Evolutionary conservation across 2,888 invertebrate genomes (phyloP), one percentile per base, ranked within the genome.

Genomic region (Nomada ruficornis): DNA sequence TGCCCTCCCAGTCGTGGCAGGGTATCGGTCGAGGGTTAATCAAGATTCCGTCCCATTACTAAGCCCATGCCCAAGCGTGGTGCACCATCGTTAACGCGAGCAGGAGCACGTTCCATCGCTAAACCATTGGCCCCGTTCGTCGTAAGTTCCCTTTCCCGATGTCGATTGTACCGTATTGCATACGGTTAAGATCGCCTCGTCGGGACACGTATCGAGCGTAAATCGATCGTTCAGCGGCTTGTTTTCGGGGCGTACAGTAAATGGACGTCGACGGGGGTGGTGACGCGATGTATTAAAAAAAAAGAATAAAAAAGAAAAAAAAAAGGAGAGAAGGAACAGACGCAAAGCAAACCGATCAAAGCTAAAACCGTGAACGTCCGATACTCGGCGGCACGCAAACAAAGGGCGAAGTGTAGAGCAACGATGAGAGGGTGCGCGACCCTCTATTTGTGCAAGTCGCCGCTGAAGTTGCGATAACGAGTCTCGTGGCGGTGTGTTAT

Each of bases 381-480:
- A 44, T 59, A 78, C 42, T 20, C n/a, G 36, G 5, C 52, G 23
- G 60, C 36, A 36, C 36, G 36, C 55, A 77, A 86, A 86, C 84
- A 85, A 80, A 78, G 65, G 55, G 59, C 50, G 54, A 59, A 67
- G 69, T 13, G 77, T 18, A 64, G n/a, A 18, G 50, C 10, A 65
- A 50, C 36, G 29, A 54, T 47, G 26, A 59, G 13, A 1, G 18
- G 36, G 20, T 23, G 54, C 10, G 20, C 47, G 36, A 69, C 47
- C 62, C 62, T 80, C 64, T 85, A 74, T 82, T 85, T 83, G 83
- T 65, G 52, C 71, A 73, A 80, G 85, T 86, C 73, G 70, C 60
- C 63, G 59, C 20, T 62, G 71, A 80, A 87, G 77, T 87, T 64
- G 62, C 75, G 79, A 80, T 87, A 86, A 80, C 83, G 72, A 86